Conservation (phyloP, 2,797 vertebrate species). For the Falco columbarius region DNA sequence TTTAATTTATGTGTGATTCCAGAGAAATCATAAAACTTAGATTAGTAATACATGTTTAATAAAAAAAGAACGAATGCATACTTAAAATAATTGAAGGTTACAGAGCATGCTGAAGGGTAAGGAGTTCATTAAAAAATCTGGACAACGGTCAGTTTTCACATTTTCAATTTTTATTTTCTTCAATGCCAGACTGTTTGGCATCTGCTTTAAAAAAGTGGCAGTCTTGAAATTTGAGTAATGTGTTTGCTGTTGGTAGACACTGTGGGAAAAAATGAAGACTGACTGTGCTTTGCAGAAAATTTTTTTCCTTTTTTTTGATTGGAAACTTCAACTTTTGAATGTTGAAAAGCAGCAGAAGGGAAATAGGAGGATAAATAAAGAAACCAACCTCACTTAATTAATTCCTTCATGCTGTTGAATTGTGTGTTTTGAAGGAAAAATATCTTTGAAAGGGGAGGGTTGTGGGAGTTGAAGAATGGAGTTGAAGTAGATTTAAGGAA, state of each 20-base stretch:
- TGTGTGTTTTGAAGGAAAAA: neutral
- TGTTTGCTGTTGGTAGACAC: neutral
- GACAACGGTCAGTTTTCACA: neutral
- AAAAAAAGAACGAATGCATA: fast-evolving
- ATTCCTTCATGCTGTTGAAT: neutral
- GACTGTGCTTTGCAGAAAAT: neutral
- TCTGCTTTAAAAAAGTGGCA: neutral
- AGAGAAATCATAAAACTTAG: neutral
- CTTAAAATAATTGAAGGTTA: neutral
- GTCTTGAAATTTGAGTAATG: neutral
- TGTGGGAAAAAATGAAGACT: neutral
- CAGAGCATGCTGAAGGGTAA: neutral
- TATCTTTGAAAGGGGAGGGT: neutral
- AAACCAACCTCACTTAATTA: neutral
- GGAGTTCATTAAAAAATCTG: neutral
- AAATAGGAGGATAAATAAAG: neutral
- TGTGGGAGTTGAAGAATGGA: neutral
- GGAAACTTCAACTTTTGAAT: neutral
- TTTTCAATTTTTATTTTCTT: neutral
- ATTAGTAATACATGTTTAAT: neutral
- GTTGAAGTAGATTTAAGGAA: neutral
- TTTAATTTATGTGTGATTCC: neutral
- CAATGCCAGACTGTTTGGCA: neutral
- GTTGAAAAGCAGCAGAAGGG: neutral
- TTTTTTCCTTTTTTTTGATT: neutral